Conservation (phyloP, 2,888 invertebrate genomes). For the Unio delphinus region DNA sequence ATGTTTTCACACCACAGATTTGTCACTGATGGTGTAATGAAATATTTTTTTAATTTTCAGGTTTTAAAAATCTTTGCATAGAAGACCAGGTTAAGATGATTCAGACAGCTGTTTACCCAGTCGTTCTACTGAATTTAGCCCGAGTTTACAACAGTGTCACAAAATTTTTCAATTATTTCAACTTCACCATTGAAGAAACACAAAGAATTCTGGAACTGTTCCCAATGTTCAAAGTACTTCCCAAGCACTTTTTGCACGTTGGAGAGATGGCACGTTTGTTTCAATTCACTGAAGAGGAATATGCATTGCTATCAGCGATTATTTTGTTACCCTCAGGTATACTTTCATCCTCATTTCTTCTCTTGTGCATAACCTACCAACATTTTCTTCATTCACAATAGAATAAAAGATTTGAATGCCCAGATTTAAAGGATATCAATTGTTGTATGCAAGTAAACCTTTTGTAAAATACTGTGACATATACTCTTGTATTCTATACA, state of each 20-base stretch:
- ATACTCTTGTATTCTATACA: no score
- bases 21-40: no score
- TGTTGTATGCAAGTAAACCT: no score
- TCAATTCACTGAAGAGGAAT: conserved; percentile 54
- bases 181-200: conserved; percentile 43
- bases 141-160: conserved; percentile 54
- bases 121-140: conserved; percentile 58
- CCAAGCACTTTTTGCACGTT: conserved; percentile 54
- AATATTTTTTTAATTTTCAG: conserved; percentile 39
- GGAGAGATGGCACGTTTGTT: conserved; percentile 55
- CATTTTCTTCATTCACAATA: no score
- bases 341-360: not conserved
- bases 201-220: conserved; percentile 48
- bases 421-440: no score
- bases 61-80: conserved; percentile 54
- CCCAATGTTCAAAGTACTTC: conserved; percentile 49
- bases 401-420: no score
- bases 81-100: conserved; percentile 60
- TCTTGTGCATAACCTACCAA: no score
- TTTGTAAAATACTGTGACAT: no score
- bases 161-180: conserved; percentile 57
- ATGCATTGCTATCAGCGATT: conserved; percentile 59
- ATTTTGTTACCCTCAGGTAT: conserved; percentile 55
- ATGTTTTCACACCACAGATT: not conserved
- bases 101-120: conserved; percentile 60